phyloP scores from a whole-genome alignment of 2,888 invertebrate species.

The Polyommatus iphigenia region DNA sequence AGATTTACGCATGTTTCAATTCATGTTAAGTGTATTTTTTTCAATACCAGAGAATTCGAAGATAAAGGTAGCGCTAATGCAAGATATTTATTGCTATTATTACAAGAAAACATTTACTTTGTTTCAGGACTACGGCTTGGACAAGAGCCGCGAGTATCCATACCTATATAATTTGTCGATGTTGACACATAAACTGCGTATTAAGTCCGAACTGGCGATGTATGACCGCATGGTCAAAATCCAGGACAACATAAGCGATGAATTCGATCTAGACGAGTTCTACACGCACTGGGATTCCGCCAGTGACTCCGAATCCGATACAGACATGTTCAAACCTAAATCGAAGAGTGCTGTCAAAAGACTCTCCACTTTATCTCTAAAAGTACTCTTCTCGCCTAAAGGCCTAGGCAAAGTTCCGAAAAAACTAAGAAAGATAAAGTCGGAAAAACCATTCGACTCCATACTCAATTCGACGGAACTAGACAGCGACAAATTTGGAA shows the following conservation, averaged over 20 bases:
- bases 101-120: constrained; percentile 29
- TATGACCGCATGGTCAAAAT: constrained; percentile 58
- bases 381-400: constrained; percentile 58
- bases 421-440: constrained; percentile 49
- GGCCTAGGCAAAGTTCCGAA: constrained; percentile 56
- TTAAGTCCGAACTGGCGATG: constrained; percentile 49
- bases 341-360: constrained; percentile 45
- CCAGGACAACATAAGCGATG: constrained; percentile 49
- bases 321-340: constrained; percentile 34
- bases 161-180: constrained; percentile 45
- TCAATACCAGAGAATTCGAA: no score
- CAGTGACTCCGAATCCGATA: constrained; percentile 41
- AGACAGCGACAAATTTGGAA: constrained; percentile 46
- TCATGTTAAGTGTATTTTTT: no score
- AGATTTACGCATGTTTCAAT: no score
- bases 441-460: constrained; percentile 44
- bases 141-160: constrained; percentile 55
- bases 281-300: constrained; percentile 63
- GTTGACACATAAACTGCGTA: constrained; percentile 37
- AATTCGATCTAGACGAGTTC: constrained; percentile 49
- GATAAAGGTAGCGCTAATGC: no score
- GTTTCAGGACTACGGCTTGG: constrained; percentile 61
- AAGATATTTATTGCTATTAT: not conserved
- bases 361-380: constrained; percentile 52
- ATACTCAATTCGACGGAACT: constrained; percentile 42